phyloP scores from a whole-genome alignment of 1,140 invertebrate genomes.

The Eubasilissa regina region DNA sequence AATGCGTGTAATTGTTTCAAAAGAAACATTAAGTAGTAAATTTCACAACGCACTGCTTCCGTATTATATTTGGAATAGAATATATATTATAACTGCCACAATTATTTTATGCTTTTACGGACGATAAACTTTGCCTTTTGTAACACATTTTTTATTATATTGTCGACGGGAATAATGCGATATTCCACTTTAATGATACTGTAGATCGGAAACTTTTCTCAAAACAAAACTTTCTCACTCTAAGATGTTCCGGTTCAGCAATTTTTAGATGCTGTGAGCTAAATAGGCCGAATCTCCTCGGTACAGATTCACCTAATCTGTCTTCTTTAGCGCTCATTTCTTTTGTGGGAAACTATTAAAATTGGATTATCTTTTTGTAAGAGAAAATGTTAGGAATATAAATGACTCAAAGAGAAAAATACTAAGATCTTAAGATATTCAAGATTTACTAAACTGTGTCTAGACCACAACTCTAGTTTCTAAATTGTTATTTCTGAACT shows the following conservation, averaged over 20 bases:
- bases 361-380: constrained; percentile 5
- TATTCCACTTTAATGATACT: constrained; percentile 2
- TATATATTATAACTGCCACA: neutral
- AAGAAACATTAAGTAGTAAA: constrained; percentile 11
- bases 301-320: neutral
- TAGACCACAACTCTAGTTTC: no score
- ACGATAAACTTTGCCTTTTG: constrained; percentile 9
- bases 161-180: neutral
- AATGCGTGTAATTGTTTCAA: constrained; percentile 30
- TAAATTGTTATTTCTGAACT: no score
- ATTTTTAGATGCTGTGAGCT: constrained; percentile 23
- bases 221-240: constrained; percentile 28
- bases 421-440: no score
- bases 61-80: constrained; percentile 1
- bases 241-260: constrained; percentile 9
- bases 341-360: constrained; percentile 2
- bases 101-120: constrained; percentile 35
- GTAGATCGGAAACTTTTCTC: neutral
- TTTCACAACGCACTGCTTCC: neutral
- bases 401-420: no score
- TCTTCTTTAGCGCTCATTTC: constrained; percentile 5
- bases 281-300: constrained; percentile 23
- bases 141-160: neutral
- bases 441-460: no score
- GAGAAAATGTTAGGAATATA: no score